Evolutionary conservation across 2,888 invertebrate species (phyloP), one percentile per base, ranked within the genome.

Genomic region (Sinopyrophorus schimmeli): DNA sequence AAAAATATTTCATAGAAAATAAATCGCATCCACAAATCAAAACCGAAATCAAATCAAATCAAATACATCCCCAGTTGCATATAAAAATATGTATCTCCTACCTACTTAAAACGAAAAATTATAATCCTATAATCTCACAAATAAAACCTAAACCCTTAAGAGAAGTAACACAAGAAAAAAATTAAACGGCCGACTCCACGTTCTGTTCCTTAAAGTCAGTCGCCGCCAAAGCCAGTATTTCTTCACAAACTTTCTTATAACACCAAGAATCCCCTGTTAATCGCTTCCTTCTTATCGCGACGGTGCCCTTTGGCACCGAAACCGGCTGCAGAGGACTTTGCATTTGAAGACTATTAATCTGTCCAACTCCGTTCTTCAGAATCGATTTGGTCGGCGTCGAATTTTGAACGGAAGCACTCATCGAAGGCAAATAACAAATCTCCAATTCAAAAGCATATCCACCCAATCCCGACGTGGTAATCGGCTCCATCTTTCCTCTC

Each of bases 231-330:
- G 80, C 78, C 15, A 83, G 68, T 15, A 89, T 80, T 67, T 87
- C 82, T 70, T 89, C 87, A 67, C 87, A 87, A 18, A 88, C 81
- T 56, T 79, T 81, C 69, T 89, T 89, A 72, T 90, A 90, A 55
- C 84, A 81, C 87, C 89, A 89, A 1, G 85, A 82, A 66, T 89
- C 86, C 0, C 89, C 89, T 65, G 83, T 84, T 27, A 89, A 77
- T 20, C 89, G 75, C 66, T 88, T 89, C 44, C 89, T 76, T 41
- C 83, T 76, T 43, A 89, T 82, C 16, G 87, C 88, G 3, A 82
- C 79, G 28, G 76, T 63, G 5, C 70, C 69, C 6, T 51, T 56
- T 2, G 56, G 40, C 12, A 47, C 6, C n/a, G 2, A 16, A 2
- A 16, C 17, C 16, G 7, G 14, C 18, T 9, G 32, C n/a, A n/a